phyloP scores from a whole-genome alignment of 2,888 invertebrate species.

The Tryphoninae sp. region DNA sequence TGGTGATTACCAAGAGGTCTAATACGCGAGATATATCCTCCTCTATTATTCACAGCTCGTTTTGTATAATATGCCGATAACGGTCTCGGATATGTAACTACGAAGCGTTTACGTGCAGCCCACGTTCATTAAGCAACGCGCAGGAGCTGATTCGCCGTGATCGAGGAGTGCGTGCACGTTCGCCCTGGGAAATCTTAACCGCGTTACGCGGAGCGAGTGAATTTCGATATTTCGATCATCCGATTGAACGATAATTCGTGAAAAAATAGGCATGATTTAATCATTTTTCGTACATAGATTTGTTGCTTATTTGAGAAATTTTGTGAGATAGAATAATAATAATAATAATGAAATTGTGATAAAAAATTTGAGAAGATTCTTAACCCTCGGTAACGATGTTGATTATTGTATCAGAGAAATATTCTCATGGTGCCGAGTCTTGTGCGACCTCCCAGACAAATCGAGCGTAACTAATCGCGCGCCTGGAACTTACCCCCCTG shows the following conservation, averaged over 20 bases:
- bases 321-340: too few relatives aligned
- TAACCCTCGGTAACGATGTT: neutral
- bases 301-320: too few relatives aligned
- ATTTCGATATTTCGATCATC: too few relatives aligned
- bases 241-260: too few relatives aligned
- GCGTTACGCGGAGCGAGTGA: too few relatives aligned
- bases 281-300: too few relatives aligned
- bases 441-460: constrained; percentile 54
- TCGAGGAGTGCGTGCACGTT: neutral
- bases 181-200: too few relatives aligned
- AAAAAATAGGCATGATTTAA: too few relatives aligned
- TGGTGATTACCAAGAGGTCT: constrained; percentile 65
- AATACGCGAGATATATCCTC: constrained; percentile 42
- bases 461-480: constrained; percentile 58
- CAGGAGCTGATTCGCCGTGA: neutral
- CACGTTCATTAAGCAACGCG: constrained; percentile 57
- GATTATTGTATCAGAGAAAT: constrained; percentile 16
- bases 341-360: too few relatives aligned
- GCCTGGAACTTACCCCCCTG: constrained; percentile 30
- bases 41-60: constrained; percentile 60
- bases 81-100: constrained; percentile 49
- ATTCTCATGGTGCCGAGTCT: constrained; percentile 44
- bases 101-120: constrained; percentile 56
- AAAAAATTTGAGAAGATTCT: too few relatives aligned
- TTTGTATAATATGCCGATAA: constrained; percentile 63